These are phyloP conservation scores for Chaitophorus viminalis DNA, from an alignment of 2,888 invertebrate species.

Conservation along the genomic window DNA sequence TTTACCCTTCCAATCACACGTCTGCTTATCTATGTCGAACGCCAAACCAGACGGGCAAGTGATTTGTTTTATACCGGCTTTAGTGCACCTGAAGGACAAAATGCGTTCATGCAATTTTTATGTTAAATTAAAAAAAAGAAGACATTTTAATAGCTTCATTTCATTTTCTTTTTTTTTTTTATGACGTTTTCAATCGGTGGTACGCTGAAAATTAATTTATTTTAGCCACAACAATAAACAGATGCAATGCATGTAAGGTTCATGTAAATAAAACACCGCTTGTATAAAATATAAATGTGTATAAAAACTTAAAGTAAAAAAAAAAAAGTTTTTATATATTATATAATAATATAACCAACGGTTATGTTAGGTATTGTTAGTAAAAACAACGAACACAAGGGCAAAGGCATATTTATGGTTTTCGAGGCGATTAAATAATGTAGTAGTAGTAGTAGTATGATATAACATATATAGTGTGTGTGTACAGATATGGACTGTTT, in stretches of 20 bases:
- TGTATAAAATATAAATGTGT: not conserved
- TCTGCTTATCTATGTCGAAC: slow-evolving; percentile 97
- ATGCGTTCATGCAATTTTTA: slow-evolving; percentile 65
- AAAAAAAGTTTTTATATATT: not conserved
- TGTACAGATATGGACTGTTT: not conserved
- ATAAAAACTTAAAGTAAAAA: not conserved
- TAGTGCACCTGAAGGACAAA: slow-evolving; percentile 85
- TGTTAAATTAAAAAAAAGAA: slow-evolving; percentile 52
- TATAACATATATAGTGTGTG: not conserved
- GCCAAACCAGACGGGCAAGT: slow-evolving; percentile 96
- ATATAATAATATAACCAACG: not conserved
- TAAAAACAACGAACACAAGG: slow-evolving; percentile 56
- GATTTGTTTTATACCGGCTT: slow-evolving; percentile 95
- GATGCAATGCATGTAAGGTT: slow-evolving; percentile 58
- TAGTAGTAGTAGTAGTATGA: not conserved
- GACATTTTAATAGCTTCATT: slow-evolving; percentile 35
- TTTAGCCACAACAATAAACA: slow-evolving; percentile 59
- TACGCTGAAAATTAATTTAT: slow-evolving; percentile 55
- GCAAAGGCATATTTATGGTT: slow-evolving; percentile 44
- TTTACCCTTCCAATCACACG: slow-evolving; percentile 98
- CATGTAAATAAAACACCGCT: slow-evolving; percentile 43
- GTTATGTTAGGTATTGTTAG: slow-evolving; percentile 54
- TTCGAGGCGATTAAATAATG: slow-evolving; percentile 23
- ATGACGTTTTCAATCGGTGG: slow-evolving; percentile 42
- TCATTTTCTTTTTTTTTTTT: slow-evolving; percentile 36